phyloP scores from a whole-genome alignment of 2,888 invertebrate genomes.

The Drosophila greeni region DNA sequence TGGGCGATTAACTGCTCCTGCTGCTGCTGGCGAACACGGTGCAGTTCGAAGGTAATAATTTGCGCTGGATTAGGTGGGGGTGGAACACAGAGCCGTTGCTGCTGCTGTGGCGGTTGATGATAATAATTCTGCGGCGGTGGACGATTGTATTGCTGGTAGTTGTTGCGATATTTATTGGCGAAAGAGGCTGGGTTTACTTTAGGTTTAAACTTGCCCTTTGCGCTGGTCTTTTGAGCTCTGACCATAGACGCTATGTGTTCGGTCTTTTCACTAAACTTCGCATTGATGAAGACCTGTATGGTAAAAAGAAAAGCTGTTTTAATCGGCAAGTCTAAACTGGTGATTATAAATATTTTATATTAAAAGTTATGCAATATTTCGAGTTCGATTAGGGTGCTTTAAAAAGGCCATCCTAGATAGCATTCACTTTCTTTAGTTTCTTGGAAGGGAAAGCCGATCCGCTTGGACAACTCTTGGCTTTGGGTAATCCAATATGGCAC shows the following conservation, averaged over 20 bases:
- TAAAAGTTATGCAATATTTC: not conserved
- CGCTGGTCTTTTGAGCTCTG: slow-evolving; percentile 60
- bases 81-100: not conserved
- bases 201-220: slow-evolving; percentile 38
- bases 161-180: not conserved
- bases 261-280: slow-evolving; percentile 69
- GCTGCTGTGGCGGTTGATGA: not conserved
- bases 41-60: not conserved
- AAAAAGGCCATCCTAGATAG: not conserved
- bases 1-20: slow-evolving; percentile 47
- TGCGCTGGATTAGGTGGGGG: not conserved
- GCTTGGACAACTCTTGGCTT: slow-evolving; percentile 19
- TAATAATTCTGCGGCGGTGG: not conserved
- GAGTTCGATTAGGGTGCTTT: not conserved
- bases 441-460: slow-evolving; percentile 22
- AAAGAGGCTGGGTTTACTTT: not conserved
- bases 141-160: slow-evolving; percentile 6
- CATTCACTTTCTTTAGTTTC: slow-evolving; percentile 3
- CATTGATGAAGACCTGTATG: slow-evolving; percentile 66
- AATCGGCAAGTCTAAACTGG: too few species aligned
- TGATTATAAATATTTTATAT: too few species aligned
- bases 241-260: slow-evolving; percentile 76
- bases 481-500: slow-evolving; percentile 22
- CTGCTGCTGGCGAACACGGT: slow-evolving; percentile 38
- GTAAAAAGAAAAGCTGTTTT: not conserved